Evolutionary conservation across 2,888 invertebrate genomes (phyloP), one percentile per base, ranked within the genome.

Genomic region (Junonia oenone): DNA sequence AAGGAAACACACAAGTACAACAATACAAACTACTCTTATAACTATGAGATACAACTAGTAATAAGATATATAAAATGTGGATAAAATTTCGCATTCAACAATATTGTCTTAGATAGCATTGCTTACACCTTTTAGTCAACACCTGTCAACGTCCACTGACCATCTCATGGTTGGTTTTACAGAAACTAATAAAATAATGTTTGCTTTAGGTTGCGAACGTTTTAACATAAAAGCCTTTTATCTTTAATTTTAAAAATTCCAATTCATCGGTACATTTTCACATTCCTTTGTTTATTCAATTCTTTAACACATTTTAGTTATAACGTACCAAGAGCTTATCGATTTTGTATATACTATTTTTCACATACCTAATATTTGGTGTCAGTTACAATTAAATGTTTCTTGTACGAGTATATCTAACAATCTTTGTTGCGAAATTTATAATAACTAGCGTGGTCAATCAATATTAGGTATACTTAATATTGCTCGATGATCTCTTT

Each of bases 51-150:
- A 61, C 57, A 65, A 64, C 68, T 66, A 66, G 64, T 78, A 82
- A 82, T 76, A 78, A 75, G 75, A 75, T 75, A 75, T 79, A 81
- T 83, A 87, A 83, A 87, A 85, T 82, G 86, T 86, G 83, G 76
- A 85, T 81, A 77, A 84, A 77, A 74, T 76, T 74, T 84, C 84
- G 84, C 78, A 68, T 80, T 78, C 79, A 89, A 88, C 87, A 89
- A 88, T 90, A 90, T 89, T 89, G 89, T 90, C 90, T 81, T 85
- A 71, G 72, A 76, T 88, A 84, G 76, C 83, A 83, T 85, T 83
- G 81, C 83, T 84, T 78, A 73, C 70, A 73, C 76, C 73, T 51
- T 31, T 17, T 45, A 33, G 11, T 22, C 37, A 59, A 48, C 55
- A 47, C 47, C 55, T 40, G 22, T 50, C 26, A 29, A 40, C 15